Evolutionary conservation across 2,113 vertebrate species (phyloP), one percentile per base, ranked within the genome.

Genomic region (Bagarius yarrelli): DNA sequence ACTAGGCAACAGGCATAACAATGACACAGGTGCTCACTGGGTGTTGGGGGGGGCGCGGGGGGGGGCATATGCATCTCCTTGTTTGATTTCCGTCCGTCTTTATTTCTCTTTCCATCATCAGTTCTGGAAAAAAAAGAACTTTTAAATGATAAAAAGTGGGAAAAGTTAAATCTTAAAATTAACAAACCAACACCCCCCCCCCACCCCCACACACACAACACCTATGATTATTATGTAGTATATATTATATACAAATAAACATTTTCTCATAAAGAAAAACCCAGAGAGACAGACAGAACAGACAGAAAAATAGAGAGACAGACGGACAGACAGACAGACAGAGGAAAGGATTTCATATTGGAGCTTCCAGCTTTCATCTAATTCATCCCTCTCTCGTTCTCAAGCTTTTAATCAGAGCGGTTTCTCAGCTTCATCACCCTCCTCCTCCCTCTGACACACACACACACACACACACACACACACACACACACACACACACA

Each of bases 1-100:
- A 90, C 92, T 89, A 92, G 91, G 93, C 92, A 93, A 94, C 93
- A 93, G 90, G 91, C 90, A 93, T 92, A 93, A 94, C 93, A 93
- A 93, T 93, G 91, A 93, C 89, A 93, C 92, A 94, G 92, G 92
- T 93, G 91, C 91, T 89, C 87, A 76, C 71, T 52, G 66, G 71
- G 59, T 78, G 47, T 57, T 30, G 72, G 56, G 40, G 64, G 74
- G 25, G 0, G 2, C 2, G 8, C 9, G 6, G 12, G 36, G 23
- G 23, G 40, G 25, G 15, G 4, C 3, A 4, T 70, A 50, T 72
- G 16, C 27, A 3, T 70, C 40, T 47, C 40, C 14, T 25, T 4
- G 14, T n/a, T 70, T 50, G 14, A 25, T 52, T 53, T 53, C 8
- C 6, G 13, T 27, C 44, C 50, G 3, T 70, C 40, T 70, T 23